Percentiles rank a stretch among this genome's conserved stretches.
Evolutionary conservation across 2,888 invertebrate species (phyloP).

Genomic region (Gibbula magus): DNA sequence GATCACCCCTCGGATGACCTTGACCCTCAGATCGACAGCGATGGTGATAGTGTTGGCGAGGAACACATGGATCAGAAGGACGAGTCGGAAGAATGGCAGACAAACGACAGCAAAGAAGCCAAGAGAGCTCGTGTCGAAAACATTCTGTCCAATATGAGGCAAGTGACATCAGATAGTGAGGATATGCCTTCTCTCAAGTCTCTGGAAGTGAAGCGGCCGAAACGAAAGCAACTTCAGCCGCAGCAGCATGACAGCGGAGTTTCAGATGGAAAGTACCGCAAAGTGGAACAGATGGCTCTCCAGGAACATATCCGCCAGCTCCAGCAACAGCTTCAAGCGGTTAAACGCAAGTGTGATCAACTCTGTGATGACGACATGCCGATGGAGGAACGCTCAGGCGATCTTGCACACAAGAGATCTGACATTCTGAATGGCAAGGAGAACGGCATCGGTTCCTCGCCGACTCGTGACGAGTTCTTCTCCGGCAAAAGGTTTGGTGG

Average conservation of each 20-base stretch:
- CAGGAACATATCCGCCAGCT: constrained; percentile 90
- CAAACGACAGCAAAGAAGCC: constrained; percentile 75
- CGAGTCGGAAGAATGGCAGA: background rate
- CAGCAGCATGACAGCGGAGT: constrained; percentile 85
- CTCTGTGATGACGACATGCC: constrained; percentile 17
- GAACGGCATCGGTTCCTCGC: background rate
- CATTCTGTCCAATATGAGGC: constrained; percentile 94
- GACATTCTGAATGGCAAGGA: background rate
- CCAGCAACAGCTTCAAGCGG: constrained; percentile 91
- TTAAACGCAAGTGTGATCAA: constrained; percentile 75
- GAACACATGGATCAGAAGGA: background rate
- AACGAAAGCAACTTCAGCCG: constrained; percentile 95
- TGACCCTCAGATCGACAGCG: constrained; percentile 39
- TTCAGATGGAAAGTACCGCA: constrained; percentile 74
- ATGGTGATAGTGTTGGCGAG: constrained; percentile 29
- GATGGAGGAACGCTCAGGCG: background rate
- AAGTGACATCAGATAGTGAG: constrained; percentile 48
- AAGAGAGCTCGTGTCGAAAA: constrained; percentile 96
- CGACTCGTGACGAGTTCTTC: background rate
- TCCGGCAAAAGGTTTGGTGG: background rate
- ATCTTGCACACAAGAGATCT: background rate
- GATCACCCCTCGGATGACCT: constrained; percentile 44
- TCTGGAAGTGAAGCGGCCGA: constrained; percentile 75
- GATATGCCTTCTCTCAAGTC: constrained; percentile 41
- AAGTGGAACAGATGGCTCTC: constrained; percentile 78